These are phyloP conservation scores for Trididemnum clinides DNA, from an alignment of 23 tunicate species.

Conservation along the genomic window DNA sequence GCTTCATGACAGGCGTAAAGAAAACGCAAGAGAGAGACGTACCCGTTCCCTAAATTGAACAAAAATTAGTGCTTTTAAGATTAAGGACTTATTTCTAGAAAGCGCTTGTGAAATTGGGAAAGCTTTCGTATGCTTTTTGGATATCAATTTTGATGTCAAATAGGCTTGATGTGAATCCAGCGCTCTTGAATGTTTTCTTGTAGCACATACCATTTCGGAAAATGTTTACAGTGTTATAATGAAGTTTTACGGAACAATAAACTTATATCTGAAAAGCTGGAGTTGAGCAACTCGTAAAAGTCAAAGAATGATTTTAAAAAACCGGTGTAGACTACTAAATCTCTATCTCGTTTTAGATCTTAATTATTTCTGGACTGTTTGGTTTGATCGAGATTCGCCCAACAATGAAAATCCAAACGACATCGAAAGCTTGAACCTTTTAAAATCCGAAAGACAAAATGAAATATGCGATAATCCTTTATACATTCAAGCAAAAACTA, in stretches of 20 bases:
- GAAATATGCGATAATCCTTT: conserved; percentile 78
- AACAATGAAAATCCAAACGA: conserved; percentile 42
- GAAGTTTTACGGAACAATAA: not conserved
- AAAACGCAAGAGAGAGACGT: too few species aligned
- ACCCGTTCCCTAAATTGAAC: too few species aligned
- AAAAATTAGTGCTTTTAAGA: too few species aligned
- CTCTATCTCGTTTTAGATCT: conserved; percentile 37
- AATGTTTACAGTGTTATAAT: not conserved
- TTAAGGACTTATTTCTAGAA: too few species aligned
- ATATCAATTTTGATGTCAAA: too few species aligned
- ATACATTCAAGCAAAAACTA: conserved; percentile 78
- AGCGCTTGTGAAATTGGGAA: too few species aligned
- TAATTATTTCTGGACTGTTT: conserved; percentile 73
- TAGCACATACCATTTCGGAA: not conserved
- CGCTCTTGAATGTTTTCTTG: not conserved
- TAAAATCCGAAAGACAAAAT: conserved; percentile 27
- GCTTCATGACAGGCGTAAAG: too few species aligned
- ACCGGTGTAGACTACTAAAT: too few species aligned
- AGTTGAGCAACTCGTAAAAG: not conserved
- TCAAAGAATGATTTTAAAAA: not conserved
- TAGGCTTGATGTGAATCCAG: too few species aligned
- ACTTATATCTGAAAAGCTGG: not conserved
- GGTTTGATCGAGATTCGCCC: conserved; percentile 89
- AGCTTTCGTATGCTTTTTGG: too few species aligned
- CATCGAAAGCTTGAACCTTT: conserved; percentile 47